phyloP scores from a whole-genome alignment of 2,113 vertebrate genomes.

The Aphyosemion australe region DNA sequence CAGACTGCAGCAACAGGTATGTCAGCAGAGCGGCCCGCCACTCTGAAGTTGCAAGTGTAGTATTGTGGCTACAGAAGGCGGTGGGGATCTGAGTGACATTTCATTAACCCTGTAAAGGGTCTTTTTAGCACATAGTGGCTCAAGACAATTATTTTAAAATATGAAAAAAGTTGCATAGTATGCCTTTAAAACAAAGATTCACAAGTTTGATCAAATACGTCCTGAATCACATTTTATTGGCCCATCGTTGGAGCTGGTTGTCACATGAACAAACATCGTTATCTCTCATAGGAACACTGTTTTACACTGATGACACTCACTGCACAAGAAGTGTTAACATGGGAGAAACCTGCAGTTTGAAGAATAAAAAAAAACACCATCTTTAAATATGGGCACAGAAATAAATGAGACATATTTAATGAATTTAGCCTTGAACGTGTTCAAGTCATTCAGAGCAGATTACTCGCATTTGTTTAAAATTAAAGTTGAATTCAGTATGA shows the following conservation, averaged over 20 bases:
- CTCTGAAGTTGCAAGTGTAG: too few species aligned
- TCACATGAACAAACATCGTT: conserved; percentile 52
- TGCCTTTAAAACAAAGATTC: conserved; percentile 34
- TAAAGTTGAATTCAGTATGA: background rate
- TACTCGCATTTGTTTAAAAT: too few species aligned
- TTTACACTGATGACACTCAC: conserved; percentile 45
- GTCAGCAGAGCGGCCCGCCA: too few species aligned
- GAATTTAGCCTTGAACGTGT: background rate
- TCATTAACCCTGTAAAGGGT: too few species aligned
- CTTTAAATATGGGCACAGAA: conserved; percentile 17
- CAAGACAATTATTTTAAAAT: too few species aligned
- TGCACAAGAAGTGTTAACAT: conserved; percentile 27
- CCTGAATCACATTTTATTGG: conserved; percentile 70
- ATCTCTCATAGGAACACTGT: conserved; percentile 32
- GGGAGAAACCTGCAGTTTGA: conserved; percentile 26
- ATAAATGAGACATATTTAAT: conserved; percentile 8
- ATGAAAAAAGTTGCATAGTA: too few species aligned
- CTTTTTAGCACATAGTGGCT: too few species aligned
- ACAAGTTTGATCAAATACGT: conserved; percentile 35
- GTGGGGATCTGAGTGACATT: too few species aligned
- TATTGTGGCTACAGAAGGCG: too few species aligned
- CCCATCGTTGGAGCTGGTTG: conserved; percentile 40
- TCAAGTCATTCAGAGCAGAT: background rate
- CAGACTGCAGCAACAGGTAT: too few species aligned
- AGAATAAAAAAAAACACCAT: conserved; percentile 17